phyloP scores from a whole-genome alignment of 2,113 vertebrate species.

The Varanus komodoensis region DNA sequence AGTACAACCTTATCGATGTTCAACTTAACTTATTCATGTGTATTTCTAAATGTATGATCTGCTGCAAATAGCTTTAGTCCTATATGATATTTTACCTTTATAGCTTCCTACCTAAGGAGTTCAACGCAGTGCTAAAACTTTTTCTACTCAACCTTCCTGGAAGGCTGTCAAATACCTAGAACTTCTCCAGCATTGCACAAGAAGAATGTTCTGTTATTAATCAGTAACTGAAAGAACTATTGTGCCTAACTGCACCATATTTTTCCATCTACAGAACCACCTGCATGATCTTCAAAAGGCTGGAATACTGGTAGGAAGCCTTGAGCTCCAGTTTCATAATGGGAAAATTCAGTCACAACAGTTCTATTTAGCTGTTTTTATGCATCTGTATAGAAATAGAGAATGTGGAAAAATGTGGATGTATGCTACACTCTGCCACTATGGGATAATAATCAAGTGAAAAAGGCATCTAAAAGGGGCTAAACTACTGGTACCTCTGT shows the following conservation, averaged over 20 bases:
- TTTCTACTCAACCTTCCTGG: background rate
- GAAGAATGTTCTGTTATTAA: background rate
- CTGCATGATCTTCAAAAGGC: background rate
- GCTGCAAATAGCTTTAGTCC: background rate
- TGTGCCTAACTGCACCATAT: background rate
- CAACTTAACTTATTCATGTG: background rate
- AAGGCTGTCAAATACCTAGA: background rate
- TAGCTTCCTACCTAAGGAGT: background rate
- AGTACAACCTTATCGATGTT: background rate
- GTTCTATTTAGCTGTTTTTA: background rate
- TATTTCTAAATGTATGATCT: background rate
- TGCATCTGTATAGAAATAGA: background rate
- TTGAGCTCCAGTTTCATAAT: background rate
- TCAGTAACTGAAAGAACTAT: background rate
- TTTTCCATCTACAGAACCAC: background rate
- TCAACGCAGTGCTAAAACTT: background rate
- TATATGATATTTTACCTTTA: background rate
- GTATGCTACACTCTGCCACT: background rate
- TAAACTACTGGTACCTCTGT: background rate
- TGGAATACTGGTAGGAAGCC: background rate
- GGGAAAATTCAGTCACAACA: background rate
- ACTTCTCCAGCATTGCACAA: background rate
- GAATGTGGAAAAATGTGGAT: background rate
- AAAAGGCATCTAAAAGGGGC: background rate
- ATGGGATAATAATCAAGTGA: too few relatives aligned